A percentile compares a stretch with the other conserved stretches of the same genome.
phyloP scores from a whole-genome alignment of 2,113 vertebrate species.

The Carettochelys insculpta region DNA sequence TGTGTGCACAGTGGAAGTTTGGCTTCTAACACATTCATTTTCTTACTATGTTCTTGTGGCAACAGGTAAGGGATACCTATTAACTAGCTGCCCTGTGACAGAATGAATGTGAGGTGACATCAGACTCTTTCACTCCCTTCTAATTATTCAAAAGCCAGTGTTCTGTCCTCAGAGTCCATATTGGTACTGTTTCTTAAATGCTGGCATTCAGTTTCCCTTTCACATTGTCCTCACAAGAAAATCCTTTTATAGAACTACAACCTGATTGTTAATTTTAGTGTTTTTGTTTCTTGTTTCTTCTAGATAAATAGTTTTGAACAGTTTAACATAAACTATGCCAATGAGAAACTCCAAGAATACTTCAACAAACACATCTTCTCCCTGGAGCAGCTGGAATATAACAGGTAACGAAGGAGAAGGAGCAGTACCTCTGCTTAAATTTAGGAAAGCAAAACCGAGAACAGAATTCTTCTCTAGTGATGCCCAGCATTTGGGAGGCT shows the following conservation, averaged over 20 bases:
- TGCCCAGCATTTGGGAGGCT: not conserved
- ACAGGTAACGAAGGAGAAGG: slow-evolving; percentile 78
- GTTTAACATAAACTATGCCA: slow-evolving; percentile 95
- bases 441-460: not conserved
- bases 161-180: not conserved
- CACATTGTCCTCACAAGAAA: not conserved
- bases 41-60: not conserved
- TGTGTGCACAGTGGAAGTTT: not conserved
- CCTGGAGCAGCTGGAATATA: slow-evolving; percentile 93
- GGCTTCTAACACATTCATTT: not conserved
- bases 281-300: slow-evolving; percentile 28
- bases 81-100: not conserved
- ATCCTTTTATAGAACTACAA: not conserved
- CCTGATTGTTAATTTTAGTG: not conserved
- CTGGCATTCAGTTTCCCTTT: not conserved
- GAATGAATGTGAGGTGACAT: not conserved
- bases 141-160: not conserved
- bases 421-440: not conserved
- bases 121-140: not conserved
- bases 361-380: slow-evolving; percentile 97
- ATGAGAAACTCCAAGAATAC: slow-evolving; percentile 94
- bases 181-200: not conserved
- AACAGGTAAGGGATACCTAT: not conserved
- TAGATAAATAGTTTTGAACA: slow-evolving; percentile 94
- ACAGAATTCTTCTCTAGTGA: not conserved